Evolutionary conservation across 2,888 invertebrate genomes (phyloP).

Genomic region (Cheilosia soror): DNA sequence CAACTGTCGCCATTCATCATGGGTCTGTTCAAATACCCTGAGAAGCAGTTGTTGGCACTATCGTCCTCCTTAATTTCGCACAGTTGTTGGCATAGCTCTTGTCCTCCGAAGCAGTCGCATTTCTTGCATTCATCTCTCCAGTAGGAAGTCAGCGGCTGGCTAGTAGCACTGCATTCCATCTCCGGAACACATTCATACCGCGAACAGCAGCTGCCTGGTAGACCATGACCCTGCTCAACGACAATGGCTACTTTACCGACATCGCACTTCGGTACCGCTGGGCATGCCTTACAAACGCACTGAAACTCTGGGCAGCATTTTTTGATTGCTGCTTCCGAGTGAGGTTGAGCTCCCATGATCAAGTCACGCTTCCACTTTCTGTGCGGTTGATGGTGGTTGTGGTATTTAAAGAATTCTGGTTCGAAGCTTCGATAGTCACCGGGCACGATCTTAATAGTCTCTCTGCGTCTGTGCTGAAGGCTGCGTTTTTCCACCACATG

Average conservation of each 20-base stretch:
- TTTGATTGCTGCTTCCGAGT: conserved; percentile 64
- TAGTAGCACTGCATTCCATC: conserved; percentile 67
- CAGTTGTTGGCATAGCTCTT: conserved; percentile 76
- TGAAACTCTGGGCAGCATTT: conserved; percentile 77
- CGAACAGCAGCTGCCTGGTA: conserved; percentile 84
- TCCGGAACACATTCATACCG: conserved; percentile 82
- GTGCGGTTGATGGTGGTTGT: conserved; percentile 69
- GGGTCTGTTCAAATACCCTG: conserved; percentile 71
- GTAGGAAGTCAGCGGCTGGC: conserved; percentile 43
- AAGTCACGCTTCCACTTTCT: conserved; percentile 74
- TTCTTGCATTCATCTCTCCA: conserved; percentile 77
- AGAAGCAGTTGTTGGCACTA: conserved; percentile 72
- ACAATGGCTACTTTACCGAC: conserved; percentile 77
- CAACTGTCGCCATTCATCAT: conserved; percentile 78
- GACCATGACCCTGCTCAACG: conserved; percentile 75
- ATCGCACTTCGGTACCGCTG: conserved; percentile 75
- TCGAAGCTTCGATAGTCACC: conserved; percentile 77
- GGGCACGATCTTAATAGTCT: conserved; percentile 77
- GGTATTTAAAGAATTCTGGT: conserved; percentile 65
- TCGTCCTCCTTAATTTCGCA: conserved; percentile 68
- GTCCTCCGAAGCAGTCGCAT: conserved; percentile 78
- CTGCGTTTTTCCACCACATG: conserved; percentile 68
- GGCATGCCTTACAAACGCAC: conserved; percentile 79
- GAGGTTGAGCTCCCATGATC: conserved; percentile 22
- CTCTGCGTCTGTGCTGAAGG: conserved; percentile 72